A percentile compares a stretch with the other conserved stretches of the same genome.
phyloP scores from a whole-genome alignment of 1,140 invertebrate species.

The Eumaeus atala region DNA sequence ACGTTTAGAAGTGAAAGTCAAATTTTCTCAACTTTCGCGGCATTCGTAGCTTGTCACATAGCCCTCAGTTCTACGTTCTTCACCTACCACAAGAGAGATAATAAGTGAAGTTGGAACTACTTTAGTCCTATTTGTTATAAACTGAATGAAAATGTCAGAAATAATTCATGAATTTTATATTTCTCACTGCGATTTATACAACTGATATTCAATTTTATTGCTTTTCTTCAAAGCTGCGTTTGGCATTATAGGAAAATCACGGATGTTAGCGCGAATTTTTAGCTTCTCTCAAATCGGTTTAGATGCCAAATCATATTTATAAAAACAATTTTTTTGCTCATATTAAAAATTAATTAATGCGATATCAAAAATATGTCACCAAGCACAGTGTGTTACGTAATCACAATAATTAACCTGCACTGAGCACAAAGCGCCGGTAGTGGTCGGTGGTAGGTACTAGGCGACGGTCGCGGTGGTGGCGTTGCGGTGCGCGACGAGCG shows the following conservation, averaged over 20 bases:
- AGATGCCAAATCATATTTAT: background rate
- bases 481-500: conserved; percentile 44
- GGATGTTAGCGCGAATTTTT: background rate
- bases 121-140: too few relatives aligned
- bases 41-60: too few relatives aligned
- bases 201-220: background rate
- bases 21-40: too few relatives aligned
- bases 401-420: conserved; percentile 46
- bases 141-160: too few relatives aligned
- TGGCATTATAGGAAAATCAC: background rate
- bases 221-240: background rate
- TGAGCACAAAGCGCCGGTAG: conserved; percentile 34
- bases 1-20: too few relatives aligned
- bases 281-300: background rate
- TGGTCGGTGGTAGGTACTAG: conserved; percentile 29
- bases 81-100: too few relatives aligned
- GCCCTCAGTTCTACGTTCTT: too few relatives aligned
- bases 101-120: too few relatives aligned
- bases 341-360: too few relatives aligned
- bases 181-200: background rate
- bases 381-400: conserved; percentile 59
- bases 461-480: conserved; percentile 35
- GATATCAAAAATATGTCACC: conserved; percentile 26
- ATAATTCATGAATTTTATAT: too few relatives aligned
- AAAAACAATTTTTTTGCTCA: background rate